These are phyloP conservation scores for Scaptodrosophila latifasciaeformis DNA, from an alignment of 2,888 invertebrate species.

Conservation along the genomic window DNA sequence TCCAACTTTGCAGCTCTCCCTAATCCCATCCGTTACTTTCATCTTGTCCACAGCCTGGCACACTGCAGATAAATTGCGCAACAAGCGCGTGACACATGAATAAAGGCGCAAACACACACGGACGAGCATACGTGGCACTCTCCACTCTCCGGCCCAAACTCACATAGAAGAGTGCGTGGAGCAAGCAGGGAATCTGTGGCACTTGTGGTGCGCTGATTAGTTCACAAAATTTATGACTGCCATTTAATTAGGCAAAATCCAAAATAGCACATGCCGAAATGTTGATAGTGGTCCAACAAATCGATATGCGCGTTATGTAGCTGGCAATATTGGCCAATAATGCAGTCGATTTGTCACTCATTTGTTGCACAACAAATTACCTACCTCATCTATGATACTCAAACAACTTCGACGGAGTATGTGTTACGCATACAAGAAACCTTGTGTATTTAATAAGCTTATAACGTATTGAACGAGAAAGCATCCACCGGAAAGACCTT, in stretches of 20 bases:
- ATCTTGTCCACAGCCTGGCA: background rate
- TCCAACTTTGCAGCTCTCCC: conserved; percentile 1
- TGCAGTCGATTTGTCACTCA: conserved; percentile 59
- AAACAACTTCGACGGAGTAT: too few relatives aligned
- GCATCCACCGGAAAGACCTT: too few relatives aligned
- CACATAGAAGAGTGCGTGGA: conserved; percentile 3
- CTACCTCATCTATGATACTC: background rate
- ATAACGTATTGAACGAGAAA: too few relatives aligned
- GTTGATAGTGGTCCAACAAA: conserved; percentile 28
- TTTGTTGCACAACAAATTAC: conserved; percentile 30
- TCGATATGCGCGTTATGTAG: conserved; percentile 27
- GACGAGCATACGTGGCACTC: too few relatives aligned
- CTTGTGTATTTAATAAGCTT: too few relatives aligned
- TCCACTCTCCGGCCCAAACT: too few relatives aligned
- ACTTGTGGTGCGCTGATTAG: conserved; percentile 33
- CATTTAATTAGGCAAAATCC: conserved; percentile 59
- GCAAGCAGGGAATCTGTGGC: background rate
- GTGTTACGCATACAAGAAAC: too few relatives aligned
- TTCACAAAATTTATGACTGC: conserved; percentile 51
- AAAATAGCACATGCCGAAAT: conserved; percentile 20
- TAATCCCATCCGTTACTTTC: background rate
- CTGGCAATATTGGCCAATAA: conserved; percentile 32
- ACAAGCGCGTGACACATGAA: conserved; percentile 20
- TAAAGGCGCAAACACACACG: conserved; percentile 18
- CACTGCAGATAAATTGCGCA: conserved; percentile 17